These are phyloP conservation scores for Chirona hameri DNA, from an alignment of 2,888 invertebrate genomes.

Conservation along the genomic window DNA sequence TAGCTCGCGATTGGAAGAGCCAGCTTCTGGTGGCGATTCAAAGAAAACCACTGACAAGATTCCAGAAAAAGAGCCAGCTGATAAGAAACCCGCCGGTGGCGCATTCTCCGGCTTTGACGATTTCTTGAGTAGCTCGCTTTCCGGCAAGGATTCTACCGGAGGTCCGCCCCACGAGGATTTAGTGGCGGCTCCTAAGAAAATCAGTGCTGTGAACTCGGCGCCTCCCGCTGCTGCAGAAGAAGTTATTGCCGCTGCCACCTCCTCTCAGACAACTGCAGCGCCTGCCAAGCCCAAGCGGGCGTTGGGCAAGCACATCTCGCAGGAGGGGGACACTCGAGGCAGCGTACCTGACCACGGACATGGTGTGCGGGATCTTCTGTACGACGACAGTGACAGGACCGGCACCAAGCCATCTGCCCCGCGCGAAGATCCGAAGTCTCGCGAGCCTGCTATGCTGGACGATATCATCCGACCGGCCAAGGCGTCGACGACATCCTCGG, in stretches of 20 bases:
- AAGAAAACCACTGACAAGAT: too few species aligned
- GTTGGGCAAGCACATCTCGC: not conserved
- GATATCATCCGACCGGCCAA: not conserved
- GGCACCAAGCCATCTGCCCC: not conserved
- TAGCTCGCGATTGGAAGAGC: too few species aligned
- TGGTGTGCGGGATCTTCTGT: not conserved
- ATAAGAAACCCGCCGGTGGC: too few species aligned
- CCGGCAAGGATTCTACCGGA: not conserved
- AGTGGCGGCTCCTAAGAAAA: not conserved
- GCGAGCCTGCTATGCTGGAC: not conserved
- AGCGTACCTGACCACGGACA: not conserved
- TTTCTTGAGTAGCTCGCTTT: not conserved
- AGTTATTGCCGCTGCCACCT: not conserved
- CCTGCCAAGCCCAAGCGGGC: not conserved
- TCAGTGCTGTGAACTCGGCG: not conserved
- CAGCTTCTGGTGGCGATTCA: too few species aligned
- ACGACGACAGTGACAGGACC: not conserved
- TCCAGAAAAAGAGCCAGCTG: too few species aligned
- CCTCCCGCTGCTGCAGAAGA: not conserved
- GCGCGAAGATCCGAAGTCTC: not conserved
- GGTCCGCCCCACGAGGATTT: not conserved
- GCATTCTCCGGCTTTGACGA: too few species aligned
- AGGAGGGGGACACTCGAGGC: not conserved
- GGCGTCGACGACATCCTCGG: not conserved
- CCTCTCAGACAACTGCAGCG: not conserved